Conservation (phyloP, 2,113 vertebrate species). For the Thryonomys swinderianus region DNA sequence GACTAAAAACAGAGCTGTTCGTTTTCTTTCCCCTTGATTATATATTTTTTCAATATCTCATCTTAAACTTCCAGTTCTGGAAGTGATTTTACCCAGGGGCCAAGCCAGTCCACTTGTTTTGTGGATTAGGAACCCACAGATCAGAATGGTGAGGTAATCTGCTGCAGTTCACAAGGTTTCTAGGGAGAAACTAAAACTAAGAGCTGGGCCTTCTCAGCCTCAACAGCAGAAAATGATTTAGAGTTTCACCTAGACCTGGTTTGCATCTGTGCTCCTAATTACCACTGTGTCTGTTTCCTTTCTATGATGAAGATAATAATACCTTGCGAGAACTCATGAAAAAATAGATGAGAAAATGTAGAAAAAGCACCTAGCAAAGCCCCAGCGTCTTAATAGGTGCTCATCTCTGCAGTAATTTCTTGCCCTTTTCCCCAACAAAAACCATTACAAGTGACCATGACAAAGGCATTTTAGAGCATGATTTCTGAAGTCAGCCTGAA, state of each 20-base stretch:
- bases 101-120: neutral
- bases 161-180: neutral
- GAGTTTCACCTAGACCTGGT: neutral
- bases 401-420: neutral
- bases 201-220: neutral
- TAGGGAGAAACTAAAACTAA: neutral
- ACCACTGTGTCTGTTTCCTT: neutral
- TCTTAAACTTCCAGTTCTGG: neutral
- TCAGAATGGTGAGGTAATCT: neutral
- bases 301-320: neutral
- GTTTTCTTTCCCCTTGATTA: conserved; percentile 20
- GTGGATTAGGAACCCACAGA: neutral
- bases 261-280: conserved; percentile 4
- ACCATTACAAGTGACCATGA: neutral
- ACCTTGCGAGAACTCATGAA: neutral
- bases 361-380: neutral
- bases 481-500: neutral
- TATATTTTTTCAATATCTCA: neutral
- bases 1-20: neutral
- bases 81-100: conserved; percentile 25
- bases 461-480: conserved; percentile 3
- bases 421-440: neutral
- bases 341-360: neutral
- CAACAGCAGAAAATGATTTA: neutral
- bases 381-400: neutral